Conservation (phyloP, 2,888 invertebrate species). For the Eupithecia abbreviata region DNA sequence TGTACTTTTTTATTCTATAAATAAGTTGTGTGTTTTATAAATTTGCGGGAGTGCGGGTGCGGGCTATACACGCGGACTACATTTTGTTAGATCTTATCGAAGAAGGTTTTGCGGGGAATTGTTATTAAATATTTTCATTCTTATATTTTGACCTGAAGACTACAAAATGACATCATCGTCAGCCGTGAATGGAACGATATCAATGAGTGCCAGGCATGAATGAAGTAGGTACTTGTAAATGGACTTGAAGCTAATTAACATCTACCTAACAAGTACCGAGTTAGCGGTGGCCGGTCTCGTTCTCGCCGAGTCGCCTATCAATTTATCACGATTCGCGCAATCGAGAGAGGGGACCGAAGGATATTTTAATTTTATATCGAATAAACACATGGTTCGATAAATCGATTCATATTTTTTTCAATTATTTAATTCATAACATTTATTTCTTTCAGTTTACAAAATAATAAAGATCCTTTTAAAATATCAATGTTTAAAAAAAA, state of each 20-base stretch:
- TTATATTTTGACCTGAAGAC: conserved; percentile 2
- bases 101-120: too few species aligned
- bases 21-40: too few species aligned
- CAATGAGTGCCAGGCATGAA: conserved; percentile 58
- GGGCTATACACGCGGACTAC: too few species aligned
- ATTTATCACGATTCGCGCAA: conserved; percentile 25
- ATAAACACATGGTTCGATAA: background rate
- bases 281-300: conserved; percentile 30
- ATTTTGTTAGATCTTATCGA: too few species aligned
- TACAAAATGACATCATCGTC: conserved; percentile 22
- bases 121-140: too few species aligned
- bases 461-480: too few species aligned
- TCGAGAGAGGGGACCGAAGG: background rate
- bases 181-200: conserved; percentile 55
- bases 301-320: conserved; percentile 49
- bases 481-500: too few species aligned
- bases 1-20: too few species aligned
- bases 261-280: conserved; percentile 38
- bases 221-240: conserved; percentile 49
- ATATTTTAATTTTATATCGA: background rate
- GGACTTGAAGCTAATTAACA: conserved; percentile 53
- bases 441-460: too few species aligned
- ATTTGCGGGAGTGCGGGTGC: too few species aligned
- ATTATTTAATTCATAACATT: background rate
- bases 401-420: background rate